Conservation (phyloP, 2,888 invertebrate species). For the Callosobruchus maculatus region DNA sequence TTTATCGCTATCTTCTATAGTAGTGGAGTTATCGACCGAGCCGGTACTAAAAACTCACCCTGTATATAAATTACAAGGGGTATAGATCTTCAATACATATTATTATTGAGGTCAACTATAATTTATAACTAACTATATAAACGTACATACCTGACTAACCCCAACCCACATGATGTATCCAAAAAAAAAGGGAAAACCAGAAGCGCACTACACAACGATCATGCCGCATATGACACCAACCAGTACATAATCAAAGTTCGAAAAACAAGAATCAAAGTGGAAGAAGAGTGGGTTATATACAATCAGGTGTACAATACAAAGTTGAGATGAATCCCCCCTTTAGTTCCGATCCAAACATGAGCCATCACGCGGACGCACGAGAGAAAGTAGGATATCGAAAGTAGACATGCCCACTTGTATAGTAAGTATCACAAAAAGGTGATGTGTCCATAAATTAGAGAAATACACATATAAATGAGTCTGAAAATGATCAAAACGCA, state of each 20-base stretch:
- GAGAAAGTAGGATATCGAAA: constrained; percentile 43
- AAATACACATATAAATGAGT: neutral
- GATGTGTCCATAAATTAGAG: constrained; percentile 29
- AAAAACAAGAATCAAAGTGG: neutral
- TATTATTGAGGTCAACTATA: too few relatives aligned
- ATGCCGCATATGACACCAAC: neutral
- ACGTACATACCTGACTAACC: neutral
- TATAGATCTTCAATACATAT: too few relatives aligned
- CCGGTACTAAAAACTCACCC: too few relatives aligned
- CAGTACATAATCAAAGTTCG: neutral
- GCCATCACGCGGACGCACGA: constrained; percentile 35
- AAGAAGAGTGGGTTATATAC: neutral
- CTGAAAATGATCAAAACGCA: neutral
- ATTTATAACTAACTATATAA: too few relatives aligned
- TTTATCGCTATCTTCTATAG: too few relatives aligned
- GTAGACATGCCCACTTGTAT: constrained; percentile 38
- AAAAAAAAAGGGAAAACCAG: neutral
- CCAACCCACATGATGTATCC: neutral
- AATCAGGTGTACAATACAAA: neutral
- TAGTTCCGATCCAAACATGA: constrained; percentile 1
- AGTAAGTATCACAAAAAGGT: constrained; percentile 37
- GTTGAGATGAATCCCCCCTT: constrained; percentile 26
- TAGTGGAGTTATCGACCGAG: too few relatives aligned
- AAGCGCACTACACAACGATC: neutral
- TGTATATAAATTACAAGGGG: too few relatives aligned